Evolutionary conservation across 2,113 vertebrate genomes (phyloP), one percentile per base, ranked within the genome.

Genomic region (Mobula birostris): DNA sequence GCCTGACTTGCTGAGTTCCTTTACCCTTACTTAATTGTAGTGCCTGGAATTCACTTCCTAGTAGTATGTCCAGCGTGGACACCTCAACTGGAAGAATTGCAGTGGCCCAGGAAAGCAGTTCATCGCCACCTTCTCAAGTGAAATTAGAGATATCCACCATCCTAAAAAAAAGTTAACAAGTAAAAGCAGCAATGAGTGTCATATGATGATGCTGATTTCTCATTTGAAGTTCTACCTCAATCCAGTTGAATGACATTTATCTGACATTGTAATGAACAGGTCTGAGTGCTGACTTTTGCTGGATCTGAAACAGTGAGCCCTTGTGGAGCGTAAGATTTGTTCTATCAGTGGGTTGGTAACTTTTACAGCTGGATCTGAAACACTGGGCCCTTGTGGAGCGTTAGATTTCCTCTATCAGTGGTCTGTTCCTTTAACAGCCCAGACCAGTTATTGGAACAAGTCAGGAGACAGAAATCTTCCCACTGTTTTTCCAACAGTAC

Each of bases 381-480:
- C 27, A 19, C 85, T 66, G 85, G 19, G 12, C 29, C 14, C 11
- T n/a, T 66, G 85, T 88, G 61, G 61, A 66, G 29, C n/a, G 1
- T 68, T 32, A 90, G 15, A 29, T 88, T 88, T 90, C 61, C 85
- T 66, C 61, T n/a, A 19, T 88, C 29, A 90, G 85, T 32, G 21
- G 29, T 56, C n/a, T 48, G 5, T 76, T 29, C 48, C 24, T 74
- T 74, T 93, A 56, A 74, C 68, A 74, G 32, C 48, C 40, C 15
- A 12, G 32, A 27, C 32, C 90, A 48, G 32, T 93, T 93, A 27
- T 40, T 93, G 36, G 32, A 21, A 74, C 36, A 14, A 40, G 68
- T 48, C 66, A 93, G 90, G 66, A 93, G 90, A 93, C 68, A 72
- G 68, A 36, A 93, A 27, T 74, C 29, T 90, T 90, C 90, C 29